Evolutionary conservation across 2,888 invertebrate genomes (phyloP).

Genomic region (Chrysina gloriosa): DNA sequence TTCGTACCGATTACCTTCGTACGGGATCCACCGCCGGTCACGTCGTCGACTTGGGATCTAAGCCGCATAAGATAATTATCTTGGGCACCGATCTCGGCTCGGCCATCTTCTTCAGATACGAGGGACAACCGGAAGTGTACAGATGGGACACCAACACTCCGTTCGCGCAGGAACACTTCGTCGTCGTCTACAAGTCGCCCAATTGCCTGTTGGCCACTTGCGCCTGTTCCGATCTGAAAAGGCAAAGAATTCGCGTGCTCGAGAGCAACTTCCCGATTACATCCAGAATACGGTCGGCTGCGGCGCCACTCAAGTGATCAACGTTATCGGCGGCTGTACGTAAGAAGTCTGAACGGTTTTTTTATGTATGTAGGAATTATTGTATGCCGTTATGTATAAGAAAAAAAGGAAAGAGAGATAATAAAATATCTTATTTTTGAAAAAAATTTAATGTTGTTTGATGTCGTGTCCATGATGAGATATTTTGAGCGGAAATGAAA

Average conservation of each 20-base stretch:
- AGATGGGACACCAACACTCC: constrained; percentile 69
- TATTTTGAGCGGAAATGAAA: too few relatives aligned
- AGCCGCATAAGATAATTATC: constrained; percentile 70
- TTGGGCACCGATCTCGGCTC: constrained; percentile 74
- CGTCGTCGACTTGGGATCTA: constrained; percentile 66
- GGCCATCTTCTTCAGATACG: constrained; percentile 71
- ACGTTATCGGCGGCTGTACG: constrained; percentile 59
- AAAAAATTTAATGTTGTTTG: too few relatives aligned
- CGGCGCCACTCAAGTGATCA: constrained; percentile 66
- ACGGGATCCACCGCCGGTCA: constrained; percentile 69
- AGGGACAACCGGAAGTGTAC: constrained; percentile 70
- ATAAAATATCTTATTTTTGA: too few relatives aligned
- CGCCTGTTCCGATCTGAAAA: too few relatives aligned
- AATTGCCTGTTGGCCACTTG: constrained; percentile 71
- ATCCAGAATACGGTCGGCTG: constrained; percentile 71
- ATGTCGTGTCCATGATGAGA: too few relatives aligned
- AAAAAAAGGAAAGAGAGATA: too few relatives aligned
- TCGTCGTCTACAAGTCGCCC: constrained; percentile 68
- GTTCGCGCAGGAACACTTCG: constrained; percentile 66
- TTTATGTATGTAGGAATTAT: too few relatives aligned
- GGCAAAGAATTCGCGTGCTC: too few relatives aligned
- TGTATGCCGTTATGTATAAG: too few relatives aligned
- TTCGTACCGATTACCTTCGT: constrained; percentile 73
- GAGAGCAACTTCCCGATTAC: too few relatives aligned
- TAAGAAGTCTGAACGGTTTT: constrained; percentile 2